Conservation (phyloP, 1,140 invertebrate species). For the Cyclargus thomasi region DNA sequence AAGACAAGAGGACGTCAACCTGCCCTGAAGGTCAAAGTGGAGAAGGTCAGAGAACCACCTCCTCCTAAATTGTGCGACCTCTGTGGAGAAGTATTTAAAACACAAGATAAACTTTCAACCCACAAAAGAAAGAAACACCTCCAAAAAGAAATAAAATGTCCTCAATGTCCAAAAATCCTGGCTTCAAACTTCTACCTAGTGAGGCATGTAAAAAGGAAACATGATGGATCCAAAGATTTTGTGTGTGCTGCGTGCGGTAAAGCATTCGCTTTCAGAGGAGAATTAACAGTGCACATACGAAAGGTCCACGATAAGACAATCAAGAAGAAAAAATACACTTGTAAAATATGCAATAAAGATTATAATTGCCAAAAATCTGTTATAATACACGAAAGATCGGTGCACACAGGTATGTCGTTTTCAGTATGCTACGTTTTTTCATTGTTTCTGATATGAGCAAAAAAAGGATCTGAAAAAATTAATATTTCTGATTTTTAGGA, state of each 20-base stretch:
- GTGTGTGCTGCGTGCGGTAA: slow-evolving; percentile 57
- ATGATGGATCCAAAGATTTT: slow-evolving; percentile 52
- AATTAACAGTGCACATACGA: slow-evolving; percentile 53
- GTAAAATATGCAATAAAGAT: slow-evolving; percentile 63
- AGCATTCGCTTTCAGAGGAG: slow-evolving; percentile 60
- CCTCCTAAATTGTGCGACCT: slow-evolving; percentile 54
- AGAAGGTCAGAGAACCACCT: slow-evolving; percentile 33
- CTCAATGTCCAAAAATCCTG: slow-evolving; percentile 50
- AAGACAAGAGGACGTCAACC: slow-evolving; percentile 28
- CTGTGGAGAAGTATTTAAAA: slow-evolving; percentile 53
- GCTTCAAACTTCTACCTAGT: slow-evolving; percentile 57
- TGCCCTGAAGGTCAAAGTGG: slow-evolving; percentile 33
- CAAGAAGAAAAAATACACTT: slow-evolving; percentile 49
- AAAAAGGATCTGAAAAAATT: not conserved
- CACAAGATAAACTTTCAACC: slow-evolving; percentile 38
- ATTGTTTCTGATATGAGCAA: not conserved
- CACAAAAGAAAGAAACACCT: slow-evolving; percentile 52
- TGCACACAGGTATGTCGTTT: slow-evolving; percentile 59
- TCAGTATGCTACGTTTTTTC: not conserved
- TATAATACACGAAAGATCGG: slow-evolving; percentile 68
- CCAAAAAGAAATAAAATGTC: slow-evolving; percentile 39
- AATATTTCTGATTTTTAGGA: slow-evolving; percentile 34
- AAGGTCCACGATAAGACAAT: slow-evolving; percentile 57
- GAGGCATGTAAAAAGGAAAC: slow-evolving; percentile 59
- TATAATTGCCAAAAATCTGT: slow-evolving; percentile 65